Percentiles rank a stretch among this genome's conserved stretches.
These are phyloP conservation scores for Apodemia hepburni DNA, from an alignment of 2,888 invertebrate species.

Conservation along the genomic window DNA sequence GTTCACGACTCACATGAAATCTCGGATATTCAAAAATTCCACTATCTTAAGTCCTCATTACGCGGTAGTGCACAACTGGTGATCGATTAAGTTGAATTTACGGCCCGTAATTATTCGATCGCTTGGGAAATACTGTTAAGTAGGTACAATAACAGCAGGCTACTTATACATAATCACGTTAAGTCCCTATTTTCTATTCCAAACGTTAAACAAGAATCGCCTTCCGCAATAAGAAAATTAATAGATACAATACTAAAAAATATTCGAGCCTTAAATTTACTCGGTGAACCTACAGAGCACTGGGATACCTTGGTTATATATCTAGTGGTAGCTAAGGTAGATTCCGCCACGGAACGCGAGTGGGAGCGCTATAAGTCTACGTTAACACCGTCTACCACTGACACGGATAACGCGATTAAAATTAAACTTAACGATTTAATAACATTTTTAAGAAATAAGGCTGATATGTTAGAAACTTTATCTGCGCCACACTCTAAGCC, in stretches of 20 bases:
- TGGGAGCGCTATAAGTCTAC: conserved; percentile 28
- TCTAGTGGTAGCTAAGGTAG: conserved; percentile 31
- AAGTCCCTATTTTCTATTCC: conserved; percentile 22
- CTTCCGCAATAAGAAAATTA: conserved; percentile 24
- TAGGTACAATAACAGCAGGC: conserved; percentile 24
- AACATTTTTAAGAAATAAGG: conserved; percentile 19
- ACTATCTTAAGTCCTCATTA: conserved; percentile 23
- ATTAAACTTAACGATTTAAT: conserved; percentile 17
- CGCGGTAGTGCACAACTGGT: conserved; percentile 18
- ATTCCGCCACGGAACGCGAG: conserved; percentile 29
- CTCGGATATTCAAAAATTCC: conserved; percentile 22
- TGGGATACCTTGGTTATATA: conserved; percentile 30
- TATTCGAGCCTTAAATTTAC: conserved; percentile 28
- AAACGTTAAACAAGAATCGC: conserved; percentile 27
- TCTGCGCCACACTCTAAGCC: conserved; percentile 2
- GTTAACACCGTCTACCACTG: not conserved
- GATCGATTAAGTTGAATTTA: conserved; percentile 23
- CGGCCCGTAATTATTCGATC: conserved; percentile 23
- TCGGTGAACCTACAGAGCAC: conserved; percentile 26
- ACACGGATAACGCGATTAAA: conserved; percentile 1
- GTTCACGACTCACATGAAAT: not conserved
- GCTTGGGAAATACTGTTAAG: conserved; percentile 24
- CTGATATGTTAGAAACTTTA: conserved; percentile 22
- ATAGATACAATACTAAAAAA: conserved; percentile 29
- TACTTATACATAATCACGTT: conserved; percentile 22